A percentile compares a stretch with the other conserved stretches of the same genome.
Evolutionary conservation across 2,113 vertebrate species (phyloP).

Genomic region (Rhinopomastus cyanomelas): DNA sequence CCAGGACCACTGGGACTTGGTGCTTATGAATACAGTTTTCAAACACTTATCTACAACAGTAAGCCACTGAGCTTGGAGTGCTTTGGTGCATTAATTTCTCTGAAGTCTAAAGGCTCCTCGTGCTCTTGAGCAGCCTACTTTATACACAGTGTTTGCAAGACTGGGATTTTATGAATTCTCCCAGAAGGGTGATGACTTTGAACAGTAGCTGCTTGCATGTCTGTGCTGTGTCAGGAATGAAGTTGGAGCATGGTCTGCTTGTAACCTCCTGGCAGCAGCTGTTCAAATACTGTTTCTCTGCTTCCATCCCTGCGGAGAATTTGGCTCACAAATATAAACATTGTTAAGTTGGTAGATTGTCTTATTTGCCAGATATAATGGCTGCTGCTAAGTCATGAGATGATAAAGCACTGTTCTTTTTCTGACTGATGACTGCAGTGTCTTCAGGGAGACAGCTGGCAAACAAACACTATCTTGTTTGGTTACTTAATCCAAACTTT

Average conservation of each 20-base stretch:
- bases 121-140: background rate
- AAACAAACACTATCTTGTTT: background rate
- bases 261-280: constrained; percentile 12
- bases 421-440: background rate
- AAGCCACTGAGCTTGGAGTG: background rate
- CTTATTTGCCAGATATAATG: background rate
- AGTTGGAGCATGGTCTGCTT: background rate
- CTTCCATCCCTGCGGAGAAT: constrained; percentile 12
- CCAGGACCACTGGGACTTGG: background rate
- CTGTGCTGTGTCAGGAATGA: background rate
- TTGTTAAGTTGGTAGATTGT: background rate
- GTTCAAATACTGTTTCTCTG: constrained; percentile 37
- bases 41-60: background rate
- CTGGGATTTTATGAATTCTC: background rate
- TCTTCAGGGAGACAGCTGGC: background rate
- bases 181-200: background rate
- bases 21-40: background rate
- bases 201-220: background rate
- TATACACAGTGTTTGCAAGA: background rate
- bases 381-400: background rate
- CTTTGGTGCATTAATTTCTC: background rate
- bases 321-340: background rate
- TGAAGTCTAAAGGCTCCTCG: background rate
- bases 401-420: background rate
- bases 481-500: background rate